phyloP scores from a whole-genome alignment of 2,888 invertebrate genomes.

The Ennomos fuscantarius region DNA sequence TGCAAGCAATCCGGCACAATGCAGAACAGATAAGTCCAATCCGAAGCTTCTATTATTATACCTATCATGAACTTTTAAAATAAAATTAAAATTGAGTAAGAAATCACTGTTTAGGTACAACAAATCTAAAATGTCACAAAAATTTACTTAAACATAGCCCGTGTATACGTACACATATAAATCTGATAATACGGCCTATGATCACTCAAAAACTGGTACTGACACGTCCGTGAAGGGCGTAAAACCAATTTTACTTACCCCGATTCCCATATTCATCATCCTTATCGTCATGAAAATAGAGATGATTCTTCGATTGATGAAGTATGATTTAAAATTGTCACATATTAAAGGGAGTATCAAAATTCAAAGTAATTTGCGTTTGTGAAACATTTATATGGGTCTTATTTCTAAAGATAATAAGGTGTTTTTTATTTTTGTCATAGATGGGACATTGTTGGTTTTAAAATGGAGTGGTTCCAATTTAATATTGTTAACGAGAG shows the following conservation, averaged over 20 bases:
- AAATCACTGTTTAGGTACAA: neutral
- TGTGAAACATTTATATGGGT: neutral
- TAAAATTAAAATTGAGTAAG: no score
- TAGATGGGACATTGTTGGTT: slow-evolving; percentile 4
- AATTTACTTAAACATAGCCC: slow-evolving; percentile 4
- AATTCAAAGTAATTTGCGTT: neutral
- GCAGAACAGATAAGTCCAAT: no score
- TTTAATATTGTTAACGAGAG: slow-evolving; percentile 32
- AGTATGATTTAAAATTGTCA: slow-evolving; percentile 5
- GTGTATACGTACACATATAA: slow-evolving; percentile 14
- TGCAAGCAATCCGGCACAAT: no score
- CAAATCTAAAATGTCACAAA: slow-evolving; percentile 3
- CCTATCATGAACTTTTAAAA: no score
- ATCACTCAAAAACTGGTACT: slow-evolving; percentile 20
- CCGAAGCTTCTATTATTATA: no score
- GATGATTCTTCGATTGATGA: neutral
- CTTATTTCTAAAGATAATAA: neutral
- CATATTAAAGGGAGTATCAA: slow-evolving; percentile 15
- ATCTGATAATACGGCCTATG: slow-evolving; percentile 12
- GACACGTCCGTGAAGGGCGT: neutral
- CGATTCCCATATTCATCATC: neutral
- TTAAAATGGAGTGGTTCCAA: slow-evolving; percentile 24
- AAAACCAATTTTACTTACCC: neutral
- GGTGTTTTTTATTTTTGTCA: neutral
- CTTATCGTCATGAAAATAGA: neutral